phyloP scores from a whole-genome alignment of 2,888 invertebrate genomes.

The Aspidapion aeneum region DNA sequence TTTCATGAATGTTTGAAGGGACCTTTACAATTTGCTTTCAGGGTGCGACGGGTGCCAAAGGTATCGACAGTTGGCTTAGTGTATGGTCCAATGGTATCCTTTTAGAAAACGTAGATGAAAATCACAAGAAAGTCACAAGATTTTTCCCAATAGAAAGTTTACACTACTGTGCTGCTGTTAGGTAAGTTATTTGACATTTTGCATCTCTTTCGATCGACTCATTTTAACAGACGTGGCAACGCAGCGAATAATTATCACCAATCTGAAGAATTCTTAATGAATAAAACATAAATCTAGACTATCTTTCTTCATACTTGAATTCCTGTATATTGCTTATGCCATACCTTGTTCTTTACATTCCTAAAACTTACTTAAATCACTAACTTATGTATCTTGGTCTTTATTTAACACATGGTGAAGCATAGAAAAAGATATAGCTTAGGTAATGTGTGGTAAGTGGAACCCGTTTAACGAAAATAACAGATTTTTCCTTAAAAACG shows the following conservation, averaged over 20 bases:
- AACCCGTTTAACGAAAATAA: background rate
- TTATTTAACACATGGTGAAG: background rate
- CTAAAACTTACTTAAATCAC: background rate
- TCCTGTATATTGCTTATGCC: background rate
- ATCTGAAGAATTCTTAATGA: constrained; percentile 18
- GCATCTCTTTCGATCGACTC: too few species aligned
- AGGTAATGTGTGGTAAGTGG: background rate
- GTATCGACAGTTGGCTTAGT: constrained; percentile 94
- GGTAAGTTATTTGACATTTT: constrained; percentile 71
- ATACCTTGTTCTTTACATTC: background rate
- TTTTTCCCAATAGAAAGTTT: constrained; percentile 95
- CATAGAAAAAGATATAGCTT: background rate
- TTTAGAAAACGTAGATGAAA: constrained; percentile 94
- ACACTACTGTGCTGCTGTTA: constrained; percentile 94
- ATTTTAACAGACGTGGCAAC: background rate
- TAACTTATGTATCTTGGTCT: background rate
- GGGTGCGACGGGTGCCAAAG: constrained; percentile 81
- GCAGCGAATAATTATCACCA: constrained; percentile 12
- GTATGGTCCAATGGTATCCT: constrained; percentile 96
- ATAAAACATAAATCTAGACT: constrained; percentile 15
- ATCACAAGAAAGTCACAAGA: constrained; percentile 88
- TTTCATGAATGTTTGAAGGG: too few species aligned
- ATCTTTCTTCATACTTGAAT: background rate
- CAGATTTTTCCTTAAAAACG: background rate
- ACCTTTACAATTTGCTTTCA: too few species aligned